Conservation (phyloP, 2,888 invertebrate genomes). For the Coremacera marginata region DNA sequence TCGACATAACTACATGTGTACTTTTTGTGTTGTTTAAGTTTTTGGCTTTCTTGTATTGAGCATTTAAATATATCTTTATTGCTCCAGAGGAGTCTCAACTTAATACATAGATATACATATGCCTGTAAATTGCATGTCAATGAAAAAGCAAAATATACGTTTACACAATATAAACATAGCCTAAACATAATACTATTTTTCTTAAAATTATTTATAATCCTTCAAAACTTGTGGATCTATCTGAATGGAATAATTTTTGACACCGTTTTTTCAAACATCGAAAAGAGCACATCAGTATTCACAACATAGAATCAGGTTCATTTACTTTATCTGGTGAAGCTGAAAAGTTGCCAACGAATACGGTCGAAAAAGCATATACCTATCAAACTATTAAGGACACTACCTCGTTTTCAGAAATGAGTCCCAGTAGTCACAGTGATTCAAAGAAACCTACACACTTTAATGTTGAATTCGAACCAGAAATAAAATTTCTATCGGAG, state of each 20-base stretch:
- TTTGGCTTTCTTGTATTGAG: background rate
- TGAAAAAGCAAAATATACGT: conserved; percentile 3
- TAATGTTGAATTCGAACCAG: conserved; percentile 35
- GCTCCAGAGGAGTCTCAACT: conserved; percentile 31
- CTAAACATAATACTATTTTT: conserved; percentile 18
- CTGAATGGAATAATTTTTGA: conserved; percentile 2
- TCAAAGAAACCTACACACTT: conserved; percentile 49
- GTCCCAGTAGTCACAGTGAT: conserved; percentile 63
- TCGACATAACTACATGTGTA: conserved; percentile 6
- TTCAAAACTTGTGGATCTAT: background rate
- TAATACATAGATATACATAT: conserved; percentile 2
- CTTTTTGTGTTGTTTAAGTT: background rate
- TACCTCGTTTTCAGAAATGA: conserved; percentile 68
- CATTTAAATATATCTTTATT: background rate
- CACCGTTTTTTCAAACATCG: background rate
- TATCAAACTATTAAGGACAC: conserved; percentile 59
- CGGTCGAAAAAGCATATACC: conserved; percentile 51
- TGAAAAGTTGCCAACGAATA: conserved; percentile 62
- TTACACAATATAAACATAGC: conserved; percentile 5
- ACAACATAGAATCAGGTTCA: conserved; percentile 58
- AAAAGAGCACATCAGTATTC: conserved; percentile 67
- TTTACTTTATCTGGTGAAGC: conserved; percentile 62
- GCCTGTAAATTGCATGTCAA: conserved; percentile 32
- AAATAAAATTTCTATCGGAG: conserved; percentile 24
- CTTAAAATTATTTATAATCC: conserved; percentile 16